Evolutionary conservation across 2,113 vertebrate species (phyloP).

Genomic region (Rhinichthys klamathensis): DNA sequence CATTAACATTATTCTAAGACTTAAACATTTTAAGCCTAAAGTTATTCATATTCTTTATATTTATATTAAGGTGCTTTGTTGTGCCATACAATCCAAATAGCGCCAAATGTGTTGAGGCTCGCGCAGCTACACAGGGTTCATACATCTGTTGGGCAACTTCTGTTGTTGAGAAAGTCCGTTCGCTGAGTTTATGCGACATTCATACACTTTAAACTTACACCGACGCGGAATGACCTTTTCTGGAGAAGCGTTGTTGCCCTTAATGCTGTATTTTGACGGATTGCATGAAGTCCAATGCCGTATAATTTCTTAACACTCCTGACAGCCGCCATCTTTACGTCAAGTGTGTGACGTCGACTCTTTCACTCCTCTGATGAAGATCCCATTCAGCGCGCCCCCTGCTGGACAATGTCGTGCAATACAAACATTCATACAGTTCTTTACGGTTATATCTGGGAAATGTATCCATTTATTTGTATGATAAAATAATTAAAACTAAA

Average conservation of each 20-base stretch:
- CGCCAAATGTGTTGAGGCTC: not conserved
- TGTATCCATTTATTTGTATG: fast-evolving
- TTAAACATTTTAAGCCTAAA: not conserved
- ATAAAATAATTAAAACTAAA: not conserved
- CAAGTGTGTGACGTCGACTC: not conserved
- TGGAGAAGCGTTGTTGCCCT: constrained; percentile 61
- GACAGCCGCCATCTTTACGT: constrained; percentile 65
- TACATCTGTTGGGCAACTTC: not conserved
- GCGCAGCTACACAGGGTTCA: not conserved
- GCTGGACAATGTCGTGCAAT: not conserved
- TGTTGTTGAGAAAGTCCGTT: not conserved
- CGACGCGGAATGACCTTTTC: constrained; percentile 66
- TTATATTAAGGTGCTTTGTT: not conserved
- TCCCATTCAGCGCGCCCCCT: not conserved
- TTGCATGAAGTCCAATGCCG: constrained; percentile 62
- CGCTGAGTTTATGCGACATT: too few species aligned
- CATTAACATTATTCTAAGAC: not conserved
- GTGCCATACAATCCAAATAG: not conserved
- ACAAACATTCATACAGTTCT: not conserved
- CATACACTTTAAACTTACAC: constrained; percentile 62
- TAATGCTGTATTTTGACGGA: constrained; percentile 58
- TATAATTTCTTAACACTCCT: constrained; percentile 66
- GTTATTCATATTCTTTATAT: too few species aligned
- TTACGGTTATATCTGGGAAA: not conserved
- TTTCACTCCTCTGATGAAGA: not conserved